These are phyloP conservation scores for Hiodon tergisus DNA, from an alignment of 2,113 vertebrate species.

Conservation along the genomic window DNA sequence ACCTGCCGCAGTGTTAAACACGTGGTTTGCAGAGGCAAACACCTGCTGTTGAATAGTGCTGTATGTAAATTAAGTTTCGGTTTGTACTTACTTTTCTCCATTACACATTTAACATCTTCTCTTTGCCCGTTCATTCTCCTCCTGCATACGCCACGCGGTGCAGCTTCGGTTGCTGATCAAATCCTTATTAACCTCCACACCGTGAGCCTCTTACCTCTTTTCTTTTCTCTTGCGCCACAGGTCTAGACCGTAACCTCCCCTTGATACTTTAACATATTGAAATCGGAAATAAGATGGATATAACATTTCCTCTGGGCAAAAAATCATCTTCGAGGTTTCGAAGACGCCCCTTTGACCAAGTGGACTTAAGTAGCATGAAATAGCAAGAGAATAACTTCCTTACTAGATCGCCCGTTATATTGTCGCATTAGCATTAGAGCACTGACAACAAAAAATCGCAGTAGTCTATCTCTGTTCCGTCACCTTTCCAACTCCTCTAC, in stretches of 20 bases:
- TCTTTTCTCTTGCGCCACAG: conserved; percentile 59
- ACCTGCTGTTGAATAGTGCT: conserved; percentile 49
- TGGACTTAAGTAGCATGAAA: conserved; percentile 23
- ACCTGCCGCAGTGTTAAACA: conserved; percentile 43
- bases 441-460: conserved; percentile 17
- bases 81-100: conserved; percentile 54
- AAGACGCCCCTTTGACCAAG: background rate
- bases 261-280: conserved; percentile 38
- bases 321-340: no score
- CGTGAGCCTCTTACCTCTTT: conserved; percentile 16
- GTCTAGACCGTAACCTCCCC: conserved; percentile 60
- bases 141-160: conserved; percentile 19
- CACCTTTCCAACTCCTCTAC: conserved; percentile 27
- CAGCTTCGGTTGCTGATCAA: conserved; percentile 14
- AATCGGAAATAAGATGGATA: no score
- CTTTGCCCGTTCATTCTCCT: conserved; percentile 7
- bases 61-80: conserved; percentile 49
- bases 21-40: conserved; percentile 60
- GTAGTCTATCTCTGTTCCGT: conserved; percentile 24
- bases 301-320: no score
- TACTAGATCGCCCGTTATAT: conserved; percentile 27
- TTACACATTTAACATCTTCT: conserved; percentile 25
- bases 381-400: conserved; percentile 23
- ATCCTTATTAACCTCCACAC: background rate
- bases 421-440: conserved; percentile 33